A percentile compares a stretch with the other conserved stretches of the same genome.
Evolutionary conservation across 1,140 invertebrate genomes (phyloP).

Genomic region (Ericerus pela): DNA sequence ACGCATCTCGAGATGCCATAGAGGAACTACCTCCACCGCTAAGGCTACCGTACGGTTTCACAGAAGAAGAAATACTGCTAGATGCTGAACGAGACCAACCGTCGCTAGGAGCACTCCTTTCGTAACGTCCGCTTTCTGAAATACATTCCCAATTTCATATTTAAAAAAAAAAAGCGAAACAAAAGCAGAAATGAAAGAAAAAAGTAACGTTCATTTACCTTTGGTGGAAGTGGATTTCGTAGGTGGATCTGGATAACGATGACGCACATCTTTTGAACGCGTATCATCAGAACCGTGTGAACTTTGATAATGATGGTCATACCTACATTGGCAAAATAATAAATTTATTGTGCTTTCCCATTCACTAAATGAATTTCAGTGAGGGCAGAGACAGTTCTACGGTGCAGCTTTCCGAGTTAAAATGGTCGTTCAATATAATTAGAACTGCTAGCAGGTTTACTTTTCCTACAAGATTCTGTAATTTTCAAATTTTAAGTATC

Average conservation of each 20-base stretch:
- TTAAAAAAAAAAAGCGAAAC: not conserved
- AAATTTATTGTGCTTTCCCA: not conserved
- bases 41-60: not conserved
- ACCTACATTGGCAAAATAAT: not conserved
- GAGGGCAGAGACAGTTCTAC: too few relatives aligned
- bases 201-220: not conserved
- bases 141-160: not conserved
- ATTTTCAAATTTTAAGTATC: too few relatives aligned
- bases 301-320: not conserved
- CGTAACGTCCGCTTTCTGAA: not conserved
- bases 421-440: too few relatives aligned
- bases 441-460: too few relatives aligned
- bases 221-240: not conserved
- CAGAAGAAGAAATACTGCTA: not conserved
- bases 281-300: not conserved
- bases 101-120: not conserved
- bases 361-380: too few relatives aligned
- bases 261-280: not conserved
- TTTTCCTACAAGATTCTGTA: too few relatives aligned
- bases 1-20: not conserved
- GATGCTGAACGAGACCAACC: not conserved
- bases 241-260: not conserved
- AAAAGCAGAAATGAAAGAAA: not conserved
- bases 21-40: not conserved
- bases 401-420: too few relatives aligned